Evolutionary conservation across 2,888 invertebrate species (phyloP).

Genomic region (Agrilus cyanescens): DNA sequence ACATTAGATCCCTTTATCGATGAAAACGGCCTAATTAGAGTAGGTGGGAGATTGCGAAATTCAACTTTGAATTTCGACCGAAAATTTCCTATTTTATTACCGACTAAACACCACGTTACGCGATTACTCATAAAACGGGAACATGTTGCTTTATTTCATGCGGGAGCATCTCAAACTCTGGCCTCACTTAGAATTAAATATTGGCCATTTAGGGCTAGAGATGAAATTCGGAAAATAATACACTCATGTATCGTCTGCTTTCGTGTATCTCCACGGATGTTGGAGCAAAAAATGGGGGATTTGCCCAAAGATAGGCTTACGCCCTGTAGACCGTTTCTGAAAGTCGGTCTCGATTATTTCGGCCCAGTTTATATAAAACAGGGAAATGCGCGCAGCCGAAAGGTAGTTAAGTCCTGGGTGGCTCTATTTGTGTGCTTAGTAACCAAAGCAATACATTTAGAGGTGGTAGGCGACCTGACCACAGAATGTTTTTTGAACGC

Average conservation of each 20-base stretch:
- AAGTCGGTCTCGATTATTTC: constrained; percentile 16
- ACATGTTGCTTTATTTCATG: constrained; percentile 13
- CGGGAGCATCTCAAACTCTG: constrained; percentile 12
- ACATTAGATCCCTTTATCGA: constrained; percentile 15
- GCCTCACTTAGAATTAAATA: constrained; percentile 14
- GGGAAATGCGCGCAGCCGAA: constrained; percentile 15
- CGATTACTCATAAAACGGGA: constrained; percentile 10
- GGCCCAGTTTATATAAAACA: constrained; percentile 15
- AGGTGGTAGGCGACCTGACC: constrained; percentile 21
- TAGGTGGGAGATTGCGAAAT: constrained; percentile 14
- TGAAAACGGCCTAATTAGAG: constrained; percentile 9
- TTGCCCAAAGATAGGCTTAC: constrained; percentile 6
- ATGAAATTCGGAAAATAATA: constrained; percentile 11
- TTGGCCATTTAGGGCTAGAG: constrained; percentile 15
- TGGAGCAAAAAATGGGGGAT: constrained; percentile 8
- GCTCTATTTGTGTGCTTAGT: no score
- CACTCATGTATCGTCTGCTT: constrained; percentile 12
- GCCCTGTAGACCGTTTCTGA: constrained; percentile 7
- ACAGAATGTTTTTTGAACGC: constrained; percentile 22
- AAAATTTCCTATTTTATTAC: constrained; percentile 15
- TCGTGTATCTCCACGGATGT: constrained; percentile 6
- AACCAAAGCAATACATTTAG: constrained; percentile 23
- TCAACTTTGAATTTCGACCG: constrained; percentile 12
- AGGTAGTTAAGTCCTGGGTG: constrained; percentile 19
- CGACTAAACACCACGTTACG: constrained; percentile 12